Percentiles rank a stretch among this genome's conserved stretches.
Conservation (phyloP, 2,797 vertebrate genomes). For the Molossus alvarezi region DNA sequence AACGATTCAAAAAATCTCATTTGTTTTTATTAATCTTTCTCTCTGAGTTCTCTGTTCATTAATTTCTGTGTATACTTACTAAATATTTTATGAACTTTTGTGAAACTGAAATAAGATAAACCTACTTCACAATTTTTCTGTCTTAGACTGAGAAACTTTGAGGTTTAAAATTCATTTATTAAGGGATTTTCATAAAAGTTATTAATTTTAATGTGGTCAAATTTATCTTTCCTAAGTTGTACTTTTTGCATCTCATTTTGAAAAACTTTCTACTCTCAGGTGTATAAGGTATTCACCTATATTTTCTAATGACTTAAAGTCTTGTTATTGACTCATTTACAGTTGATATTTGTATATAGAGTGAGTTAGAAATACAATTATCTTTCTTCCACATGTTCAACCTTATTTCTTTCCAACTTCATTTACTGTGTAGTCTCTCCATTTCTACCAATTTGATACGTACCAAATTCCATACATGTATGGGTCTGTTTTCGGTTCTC, state of each 20-base stretch:
- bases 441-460: neutral
- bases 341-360: slow-evolving; percentile 15
- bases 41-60: neutral
- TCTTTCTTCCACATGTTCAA: neutral
- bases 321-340: neutral
- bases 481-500: neutral
- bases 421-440: neutral
- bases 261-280: neutral
- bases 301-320: slow-evolving; percentile 27
- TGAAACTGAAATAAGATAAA: slow-evolving; percentile 45
- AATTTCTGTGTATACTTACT: slow-evolving; percentile 33
- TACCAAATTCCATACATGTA: neutral
- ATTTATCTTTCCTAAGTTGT: slow-evolving; percentile 17
- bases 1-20: neutral
- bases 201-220: slow-evolving; percentile 24
- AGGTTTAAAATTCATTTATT: slow-evolving; percentile 34
- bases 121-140: neutral
- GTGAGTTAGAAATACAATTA: slow-evolving; percentile 10
- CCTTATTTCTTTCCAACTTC: neutral
- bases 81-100: slow-evolving; percentile 32
- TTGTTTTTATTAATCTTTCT: slow-evolving; percentile 57
- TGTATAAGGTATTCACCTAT: slow-evolving; percentile 12
- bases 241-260: neutral
- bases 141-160: neutral
- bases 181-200: neutral